These are phyloP conservation scores for Holacanthella duospinosa DNA, from an alignment of 2,888 invertebrate genomes.

Conservation along the genomic window DNA sequence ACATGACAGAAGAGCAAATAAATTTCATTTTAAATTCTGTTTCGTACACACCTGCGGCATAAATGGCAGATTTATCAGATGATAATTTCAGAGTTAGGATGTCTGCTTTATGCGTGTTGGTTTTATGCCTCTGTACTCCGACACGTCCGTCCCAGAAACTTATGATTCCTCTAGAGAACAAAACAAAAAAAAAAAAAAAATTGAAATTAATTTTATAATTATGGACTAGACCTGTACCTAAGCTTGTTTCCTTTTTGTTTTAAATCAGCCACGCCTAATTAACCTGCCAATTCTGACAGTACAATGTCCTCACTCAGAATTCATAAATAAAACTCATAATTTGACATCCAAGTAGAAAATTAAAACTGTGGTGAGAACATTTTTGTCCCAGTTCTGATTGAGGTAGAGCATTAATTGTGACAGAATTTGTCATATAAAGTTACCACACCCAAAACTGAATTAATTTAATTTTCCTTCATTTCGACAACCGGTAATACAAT, in stretches of 20 bases:
- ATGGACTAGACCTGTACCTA: background rate
- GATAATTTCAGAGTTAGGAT: slow-evolving; percentile 63
- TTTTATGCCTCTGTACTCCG: slow-evolving; percentile 67
- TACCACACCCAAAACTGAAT: slow-evolving; percentile 1
- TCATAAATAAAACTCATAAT: background rate
- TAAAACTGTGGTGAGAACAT: background rate
- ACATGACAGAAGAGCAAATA: too few species aligned
- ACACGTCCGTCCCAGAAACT: slow-evolving; percentile 77
- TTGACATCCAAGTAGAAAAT: too few species aligned
- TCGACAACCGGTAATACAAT: background rate
- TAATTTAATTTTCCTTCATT: background rate
- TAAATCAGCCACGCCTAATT: background rate
- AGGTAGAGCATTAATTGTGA: background rate
- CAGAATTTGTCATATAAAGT: background rate
- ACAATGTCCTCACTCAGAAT: background rate
- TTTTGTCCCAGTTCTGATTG: slow-evolving; percentile 1
- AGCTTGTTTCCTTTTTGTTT: background rate
- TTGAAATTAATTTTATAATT: background rate
- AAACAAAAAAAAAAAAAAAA: background rate
- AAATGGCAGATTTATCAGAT: slow-evolving; percentile 57
- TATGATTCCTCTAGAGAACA: slow-evolving; percentile 55
- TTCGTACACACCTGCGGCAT: slow-evolving; percentile 60
- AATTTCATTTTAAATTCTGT: background rate
- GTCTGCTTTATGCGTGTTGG: slow-evolving; percentile 70
- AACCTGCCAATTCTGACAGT: background rate